Percentiles rank a stretch among this genome's conserved stretches.
Evolutionary conservation across 35 echinoderm and acorn worm species (phyloP).

Genomic region (Patiria miniata): DNA sequence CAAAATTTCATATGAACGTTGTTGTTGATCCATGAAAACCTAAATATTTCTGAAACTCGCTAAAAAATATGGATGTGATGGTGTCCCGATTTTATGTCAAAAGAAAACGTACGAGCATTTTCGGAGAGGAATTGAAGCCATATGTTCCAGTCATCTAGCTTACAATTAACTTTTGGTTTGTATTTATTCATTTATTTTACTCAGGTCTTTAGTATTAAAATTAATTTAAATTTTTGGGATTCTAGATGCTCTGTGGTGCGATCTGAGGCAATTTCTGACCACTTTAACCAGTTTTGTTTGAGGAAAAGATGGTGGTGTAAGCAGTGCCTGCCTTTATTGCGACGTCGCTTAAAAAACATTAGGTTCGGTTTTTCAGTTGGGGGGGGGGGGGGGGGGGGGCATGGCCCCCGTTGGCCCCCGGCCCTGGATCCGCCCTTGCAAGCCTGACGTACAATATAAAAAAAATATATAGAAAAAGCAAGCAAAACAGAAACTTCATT

Average conservation of each 20-base stretch:
- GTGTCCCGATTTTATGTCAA: not conserved
- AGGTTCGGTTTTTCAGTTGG: too few relatives aligned
- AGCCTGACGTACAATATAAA: not conserved
- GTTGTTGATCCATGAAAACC: constrained; percentile 16
- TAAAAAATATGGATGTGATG: constrained; percentile 35
- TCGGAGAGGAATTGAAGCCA: too few relatives aligned
- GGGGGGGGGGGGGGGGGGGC: not conserved
- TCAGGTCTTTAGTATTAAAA: too few relatives aligned
- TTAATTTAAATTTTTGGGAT: too few relatives aligned
- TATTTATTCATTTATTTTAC: too few relatives aligned
- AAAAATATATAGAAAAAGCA: not conserved
- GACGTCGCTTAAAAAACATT: too few relatives aligned
- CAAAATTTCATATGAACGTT: not conserved
- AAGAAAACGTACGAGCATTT: too few relatives aligned
- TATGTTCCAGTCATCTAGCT: not conserved
- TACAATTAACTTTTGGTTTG: too few relatives aligned
- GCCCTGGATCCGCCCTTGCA: not conserved
- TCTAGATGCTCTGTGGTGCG: not conserved
- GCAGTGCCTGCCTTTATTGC: too few relatives aligned
- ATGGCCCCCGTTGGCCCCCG: too few relatives aligned
- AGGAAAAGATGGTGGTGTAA: too few relatives aligned
- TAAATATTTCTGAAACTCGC: not conserved
- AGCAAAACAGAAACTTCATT: not conserved
- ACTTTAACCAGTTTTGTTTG: not conserved
- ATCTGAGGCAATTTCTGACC: not conserved